Evolutionary conservation across 2,797 vertebrate species (phyloP), one percentile per base, ranked within the genome.

Genomic region (Adrianichthys oophorus): DNA sequence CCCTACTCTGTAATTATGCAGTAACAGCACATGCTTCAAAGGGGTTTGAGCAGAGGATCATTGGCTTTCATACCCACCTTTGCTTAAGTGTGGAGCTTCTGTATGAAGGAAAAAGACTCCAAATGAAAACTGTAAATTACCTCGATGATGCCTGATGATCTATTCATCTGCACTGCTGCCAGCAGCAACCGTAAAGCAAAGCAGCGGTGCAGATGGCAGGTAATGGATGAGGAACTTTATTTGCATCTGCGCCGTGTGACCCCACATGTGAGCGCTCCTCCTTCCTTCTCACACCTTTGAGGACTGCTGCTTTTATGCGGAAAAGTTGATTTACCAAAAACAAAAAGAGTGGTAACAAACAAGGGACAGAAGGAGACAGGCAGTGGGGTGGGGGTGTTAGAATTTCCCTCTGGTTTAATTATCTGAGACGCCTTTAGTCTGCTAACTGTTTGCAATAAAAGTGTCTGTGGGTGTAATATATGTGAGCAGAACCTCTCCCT

Each of bases 391-490:
- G 59, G 41, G 66, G 29, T 66, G 56, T 76, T 74, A 51, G 82
- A 78, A 80, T 89, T 82, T 91, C 87, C 87, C 87, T 70, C 60
- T 82, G 88, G 89, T 83, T 91, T 92, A 91, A 91, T 90, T 91
- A 92, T 85, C 62, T 52, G 37, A 65, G 74, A 81, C 61, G 59
- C 58, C 68, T 52, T 70, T 18, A 21, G 44, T 71, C 49, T 52
- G 52, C 71, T 84, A 68, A 80, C 83, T 78, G 80, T 76, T 71
- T 70, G 73, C 75, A 73, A 68, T 80, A 65, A 80, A 75, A 64
- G 62, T 71, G 68, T 51, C 18, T 46, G 47, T 32, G 47, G 41
- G 53, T 24, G 13, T 41, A 18, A 53, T 3, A 18, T 53, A 15
- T 21, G 15, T 65, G 24, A 21, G n/a, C 65, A 14, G 18, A 37